Conservation (phyloP, 2,888 invertebrate species). For the Scaptomyza parva region DNA sequence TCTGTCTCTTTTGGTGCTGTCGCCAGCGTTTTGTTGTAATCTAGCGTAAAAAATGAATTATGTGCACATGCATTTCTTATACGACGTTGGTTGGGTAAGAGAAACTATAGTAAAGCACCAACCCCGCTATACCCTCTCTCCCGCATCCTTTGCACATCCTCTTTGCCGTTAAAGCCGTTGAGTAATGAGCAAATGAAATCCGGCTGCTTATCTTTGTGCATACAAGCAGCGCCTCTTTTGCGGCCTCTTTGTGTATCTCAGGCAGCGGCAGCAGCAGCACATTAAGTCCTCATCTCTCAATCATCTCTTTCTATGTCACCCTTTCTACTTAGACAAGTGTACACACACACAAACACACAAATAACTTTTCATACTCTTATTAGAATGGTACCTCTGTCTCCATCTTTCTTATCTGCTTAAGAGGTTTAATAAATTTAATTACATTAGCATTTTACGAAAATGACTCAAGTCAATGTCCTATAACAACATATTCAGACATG, state of each 20-base stretch:
- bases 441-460: slow-evolving; percentile 37
- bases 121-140: background rate
- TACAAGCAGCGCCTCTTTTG: slow-evolving; percentile 70
- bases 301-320: background rate
- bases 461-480: slow-evolving; percentile 7
- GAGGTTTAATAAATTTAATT: slow-evolving; percentile 41
- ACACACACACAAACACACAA: slow-evolving; percentile 16
- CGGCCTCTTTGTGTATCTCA: slow-evolving; percentile 71
- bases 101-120: slow-evolving; percentile 15
- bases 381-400: background rate
- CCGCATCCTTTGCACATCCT: background rate
- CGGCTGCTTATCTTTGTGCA: slow-evolving; percentile 72
- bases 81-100: slow-evolving; percentile 29
- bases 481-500: slow-evolving; percentile 3
- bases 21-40: slow-evolving; percentile 69
- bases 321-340: slow-evolving; percentile 32
- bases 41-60: slow-evolving; percentile 78
- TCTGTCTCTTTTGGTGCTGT: slow-evolving; percentile 29
- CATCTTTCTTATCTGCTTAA: background rate
- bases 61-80: slow-evolving; percentile 77
- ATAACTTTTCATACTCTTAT: slow-evolving; percentile 2
- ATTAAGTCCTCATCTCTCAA: slow-evolving; percentile 56
- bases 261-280: too few species aligned
- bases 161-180: slow-evolving; percentile 63
- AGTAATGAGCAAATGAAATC: slow-evolving; percentile 80